phyloP scores from a whole-genome alignment of 2,113 vertebrate species.

The Empidonax alnorum region DNA sequence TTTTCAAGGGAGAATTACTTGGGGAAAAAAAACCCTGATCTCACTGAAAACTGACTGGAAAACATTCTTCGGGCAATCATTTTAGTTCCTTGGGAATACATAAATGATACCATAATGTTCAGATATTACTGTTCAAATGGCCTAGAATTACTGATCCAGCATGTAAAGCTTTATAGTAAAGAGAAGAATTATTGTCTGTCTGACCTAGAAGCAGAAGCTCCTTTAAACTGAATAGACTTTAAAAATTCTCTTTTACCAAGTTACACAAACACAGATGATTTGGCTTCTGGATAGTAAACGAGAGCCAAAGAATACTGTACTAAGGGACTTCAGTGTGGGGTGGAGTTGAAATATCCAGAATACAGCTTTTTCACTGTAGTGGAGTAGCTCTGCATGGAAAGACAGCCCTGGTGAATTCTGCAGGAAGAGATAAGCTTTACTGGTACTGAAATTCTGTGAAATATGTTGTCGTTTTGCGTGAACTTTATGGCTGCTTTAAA shows the following conservation, averaged over 20 bases:
- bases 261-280: constrained; percentile 53
- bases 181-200: constrained; percentile 38
- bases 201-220: constrained; percentile 48
- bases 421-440: neutral
- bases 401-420: neutral
- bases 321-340: neutral
- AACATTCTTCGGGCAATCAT: neutral
- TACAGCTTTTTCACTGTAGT: neutral
- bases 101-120: neutral
- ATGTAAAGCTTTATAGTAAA: neutral
- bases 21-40: neutral
- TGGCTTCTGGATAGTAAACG: constrained; percentile 42
- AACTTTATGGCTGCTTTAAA: neutral
- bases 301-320: constrained; percentile 24
- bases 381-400: neutral
- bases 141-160: constrained; percentile 6
- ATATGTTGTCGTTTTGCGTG: neutral
- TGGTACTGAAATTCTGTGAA: neutral
- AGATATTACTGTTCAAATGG: constrained; percentile 14
- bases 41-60: constrained; percentile 4
- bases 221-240: constrained; percentile 1
- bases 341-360: neutral
- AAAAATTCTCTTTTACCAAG: constrained; percentile 44
- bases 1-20: constrained; percentile 28
- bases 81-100: constrained; percentile 31